A percentile compares a stretch with the other conserved stretches of the same genome.
Conservation (phyloP, 2,888 invertebrate genomes). For the Aricia artaxerxes region DNA sequence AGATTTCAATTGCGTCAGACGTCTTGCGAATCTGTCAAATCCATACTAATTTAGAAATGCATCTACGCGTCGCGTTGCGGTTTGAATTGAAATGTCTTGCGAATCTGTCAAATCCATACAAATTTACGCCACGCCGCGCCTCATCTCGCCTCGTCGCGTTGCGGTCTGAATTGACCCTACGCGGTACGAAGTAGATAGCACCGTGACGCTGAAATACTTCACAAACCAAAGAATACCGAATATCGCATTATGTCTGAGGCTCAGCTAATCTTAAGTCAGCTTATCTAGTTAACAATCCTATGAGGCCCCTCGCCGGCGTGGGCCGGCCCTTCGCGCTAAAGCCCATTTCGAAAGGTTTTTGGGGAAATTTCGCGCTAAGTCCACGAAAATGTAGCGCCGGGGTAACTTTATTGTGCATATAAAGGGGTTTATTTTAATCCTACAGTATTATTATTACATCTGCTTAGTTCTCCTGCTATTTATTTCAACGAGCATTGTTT, state of each 20-base stretch:
- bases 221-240: background rate
- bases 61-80: too few species aligned
- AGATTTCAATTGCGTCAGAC: too few species aligned
- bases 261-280: background rate
- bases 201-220: background rate
- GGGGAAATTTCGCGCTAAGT: background rate
- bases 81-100: too few species aligned
- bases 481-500: background rate
- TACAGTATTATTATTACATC: background rate
- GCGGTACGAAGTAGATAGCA: background rate
- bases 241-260: background rate
- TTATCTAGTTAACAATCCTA: background rate
- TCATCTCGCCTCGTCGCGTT: too few species aligned
- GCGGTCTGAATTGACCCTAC: background rate
- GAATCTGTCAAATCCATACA: too few species aligned
- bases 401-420: conserved; percentile 6
- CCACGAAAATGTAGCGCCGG: background rate
- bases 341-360: background rate
- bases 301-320: background rate
- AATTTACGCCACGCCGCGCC: too few species aligned
- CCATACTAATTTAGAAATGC: too few species aligned
- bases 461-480: background rate
- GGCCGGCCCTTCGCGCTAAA: background rate
- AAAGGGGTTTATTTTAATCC: conserved; percentile 3
- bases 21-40: too few species aligned